phyloP scores from a whole-genome alignment of 2,888 invertebrate genomes.

The Charanyca ferruginea region DNA sequence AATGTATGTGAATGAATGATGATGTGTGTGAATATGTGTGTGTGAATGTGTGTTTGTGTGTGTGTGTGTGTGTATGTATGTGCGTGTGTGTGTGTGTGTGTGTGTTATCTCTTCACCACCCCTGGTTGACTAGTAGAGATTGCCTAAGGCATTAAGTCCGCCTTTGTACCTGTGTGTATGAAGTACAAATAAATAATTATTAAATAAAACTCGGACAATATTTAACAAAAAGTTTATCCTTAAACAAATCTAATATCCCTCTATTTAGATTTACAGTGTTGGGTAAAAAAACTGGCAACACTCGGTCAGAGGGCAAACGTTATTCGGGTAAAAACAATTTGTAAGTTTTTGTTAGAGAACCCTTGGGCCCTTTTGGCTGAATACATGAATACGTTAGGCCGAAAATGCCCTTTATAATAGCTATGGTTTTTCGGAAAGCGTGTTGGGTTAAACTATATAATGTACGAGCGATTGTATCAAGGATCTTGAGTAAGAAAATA shows the following conservation, averaged over 20 bases:
- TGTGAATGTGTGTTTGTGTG: too few relatives aligned
- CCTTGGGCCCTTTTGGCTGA: conserved; percentile 71
- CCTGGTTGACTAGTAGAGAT: too few relatives aligned
- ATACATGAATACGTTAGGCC: conserved; percentile 79
- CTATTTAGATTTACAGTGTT: conserved; percentile 62
- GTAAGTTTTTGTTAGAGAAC: conserved; percentile 78
- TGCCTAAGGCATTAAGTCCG: too few relatives aligned
- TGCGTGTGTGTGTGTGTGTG: too few relatives aligned
- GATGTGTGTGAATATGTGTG: too few relatives aligned
- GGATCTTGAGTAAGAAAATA: conserved; percentile 35
- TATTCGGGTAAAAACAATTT: conserved; percentile 81
- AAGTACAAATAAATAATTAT: too few relatives aligned
- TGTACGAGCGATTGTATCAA: conserved; percentile 50
- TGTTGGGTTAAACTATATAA: conserved; percentile 59
- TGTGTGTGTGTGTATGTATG: too few relatives aligned
- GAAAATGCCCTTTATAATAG: conserved; percentile 71
- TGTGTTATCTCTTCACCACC: too few relatives aligned
- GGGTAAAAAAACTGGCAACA: conserved; percentile 61
- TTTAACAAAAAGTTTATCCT: conserved; percentile 34
- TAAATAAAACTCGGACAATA: conserved; percentile 32
- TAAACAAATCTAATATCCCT: conserved; percentile 61
- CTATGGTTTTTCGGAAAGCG: conserved; percentile 63
- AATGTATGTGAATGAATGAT: too few relatives aligned
- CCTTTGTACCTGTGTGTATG: too few relatives aligned
- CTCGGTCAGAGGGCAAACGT: conserved; percentile 74